Base-by-base conservation (phyloP, 1,140 invertebrate species). In the Tenebrio molitor region DNA sequence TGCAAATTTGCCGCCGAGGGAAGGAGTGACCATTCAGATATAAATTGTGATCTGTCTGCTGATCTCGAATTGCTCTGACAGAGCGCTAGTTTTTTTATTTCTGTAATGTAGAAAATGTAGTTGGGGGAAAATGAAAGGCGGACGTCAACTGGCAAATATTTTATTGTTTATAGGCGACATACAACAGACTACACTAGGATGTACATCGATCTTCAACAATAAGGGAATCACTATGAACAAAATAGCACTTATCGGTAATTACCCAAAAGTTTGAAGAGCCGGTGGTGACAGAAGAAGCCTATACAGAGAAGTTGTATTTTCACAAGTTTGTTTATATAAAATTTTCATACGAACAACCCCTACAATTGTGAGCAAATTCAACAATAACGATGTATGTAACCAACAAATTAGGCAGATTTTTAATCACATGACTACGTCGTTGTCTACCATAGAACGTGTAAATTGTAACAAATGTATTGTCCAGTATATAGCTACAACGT, bases 71-170 rank as follows among this genome's bases (percentile, higher is more conserved):
- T n/a, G n/a, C n/a, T n/a, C n/a, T n/a, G n/a, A n/a, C n/a, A n/a
- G n/a, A n/a, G n/a, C n/a, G n/a, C n/a, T 5, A 58, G 16, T 1
- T 97, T 97, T 82, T 99, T 97, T 29, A 4, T 3, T 29, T 8
- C 25, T 29, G n/a, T n/a, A n/a, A n/a, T 8, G 25, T n/a, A 5
- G 36, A 41, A 41, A 41, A 41, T 41, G 4, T 4, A 41, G 12
- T 2, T 41, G 36, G 6, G 16, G n/a, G 7, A 44, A 50, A 50
- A 50, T 1, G 7, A 44, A 50, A 50, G 21, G 1, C 1, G 15
- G 0, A 4, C 1, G 1, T 10, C 14, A 58, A 58, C 50, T 58
- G 50, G 50, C 23, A 58, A 58, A 58, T 58, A 58, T 58, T 58
- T 44, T 58, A 58, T 58, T 58, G 50, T 58, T 58, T 58, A 58